Evolutionary conservation across 2,113 vertebrate species (phyloP), one percentile per base, ranked within the genome.

Genomic region (Ammodytes marinus): DNA sequence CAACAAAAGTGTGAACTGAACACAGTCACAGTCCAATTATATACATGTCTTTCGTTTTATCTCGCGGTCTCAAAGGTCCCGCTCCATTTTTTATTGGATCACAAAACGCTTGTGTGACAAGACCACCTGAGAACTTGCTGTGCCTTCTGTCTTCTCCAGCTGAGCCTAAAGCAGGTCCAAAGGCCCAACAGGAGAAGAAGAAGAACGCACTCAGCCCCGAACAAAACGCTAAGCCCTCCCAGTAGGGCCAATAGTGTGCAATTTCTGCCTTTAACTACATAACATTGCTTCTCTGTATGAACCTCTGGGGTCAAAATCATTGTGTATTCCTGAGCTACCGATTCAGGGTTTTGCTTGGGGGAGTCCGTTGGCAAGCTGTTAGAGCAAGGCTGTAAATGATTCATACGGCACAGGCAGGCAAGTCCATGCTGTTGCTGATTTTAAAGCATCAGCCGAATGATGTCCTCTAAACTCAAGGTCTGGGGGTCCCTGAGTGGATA

Each of bases 381-480:
- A 73, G 79, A 82, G 77, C 49, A 27, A 3, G 17, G 55, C 82
- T 86, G 76, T 88, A 88, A 91, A 92, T 93, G 86, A 93, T 92
- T 94, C 88, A 91, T 89, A 81, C 67, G 66, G 79, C 66, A 76
- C 82, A 77, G 80, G 67, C 71, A 76, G 82, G 80, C 84, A 82
- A 42, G 69, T 85, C 89, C 57, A 64, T 67, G 69, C 74, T 68
- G 39, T 47, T 40, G 49, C 77, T 74, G 84, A 75, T 88, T 91
- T 91, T 90, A 83, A 83, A 88, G 78, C 83, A 82, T 86, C 86
- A 83, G 84, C 86, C 91, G 90, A 88, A 81, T 75, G 71, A 92
- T 88, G 89, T 91, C 91, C 83, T 91, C 88, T 86, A 88, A 27
- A 83, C 85, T 90, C 83, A 88, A 89, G 89, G 87, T 87, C 85